A percentile compares a stretch with the other conserved stretches of the same genome.
These are phyloP conservation scores for Corydoras sp. DNA, from an alignment of 2,113 vertebrate genomes.

Conservation along the genomic window DNA sequence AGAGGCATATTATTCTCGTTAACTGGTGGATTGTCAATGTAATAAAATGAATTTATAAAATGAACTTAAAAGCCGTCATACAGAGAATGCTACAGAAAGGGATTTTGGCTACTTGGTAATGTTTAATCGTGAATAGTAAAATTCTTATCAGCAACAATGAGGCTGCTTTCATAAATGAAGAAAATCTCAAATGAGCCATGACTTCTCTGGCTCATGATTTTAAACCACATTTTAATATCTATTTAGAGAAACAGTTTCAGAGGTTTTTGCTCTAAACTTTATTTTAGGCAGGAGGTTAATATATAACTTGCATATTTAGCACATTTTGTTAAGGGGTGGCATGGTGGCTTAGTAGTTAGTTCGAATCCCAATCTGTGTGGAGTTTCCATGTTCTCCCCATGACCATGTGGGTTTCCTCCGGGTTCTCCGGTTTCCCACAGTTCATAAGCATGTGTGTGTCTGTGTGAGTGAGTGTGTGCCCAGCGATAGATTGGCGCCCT, in stretches of 20 bases:
- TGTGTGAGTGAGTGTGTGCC: too few relatives aligned
- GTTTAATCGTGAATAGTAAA: constrained; percentile 47
- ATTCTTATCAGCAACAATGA: constrained; percentile 46
- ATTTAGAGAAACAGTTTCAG: constrained; percentile 61
- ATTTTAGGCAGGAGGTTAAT: too few relatives aligned
- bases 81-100: constrained; percentile 12
- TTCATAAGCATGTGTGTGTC: too few relatives aligned
- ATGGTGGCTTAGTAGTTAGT: too few relatives aligned
- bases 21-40: too few relatives aligned
- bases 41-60: neutral
- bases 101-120: constrained; percentile 36
- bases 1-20: too few relatives aligned
- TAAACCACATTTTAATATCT: constrained; percentile 72
- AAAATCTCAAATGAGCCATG: constrained; percentile 70
- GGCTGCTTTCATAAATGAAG: constrained; percentile 66
- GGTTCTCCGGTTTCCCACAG: too few relatives aligned
- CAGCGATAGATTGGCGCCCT: too few relatives aligned
- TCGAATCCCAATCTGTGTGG: too few relatives aligned
- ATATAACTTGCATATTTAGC: constrained; percentile 12
- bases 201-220: constrained; percentile 53
- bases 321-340: too few relatives aligned
- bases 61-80: neutral
- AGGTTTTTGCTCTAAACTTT: constrained; percentile 25
- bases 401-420: too few relatives aligned
- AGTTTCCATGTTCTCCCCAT: too few relatives aligned